Base-by-base conservation (phyloP, 2,888 invertebrate genomes). In the Calliscelio sp. region DNA sequence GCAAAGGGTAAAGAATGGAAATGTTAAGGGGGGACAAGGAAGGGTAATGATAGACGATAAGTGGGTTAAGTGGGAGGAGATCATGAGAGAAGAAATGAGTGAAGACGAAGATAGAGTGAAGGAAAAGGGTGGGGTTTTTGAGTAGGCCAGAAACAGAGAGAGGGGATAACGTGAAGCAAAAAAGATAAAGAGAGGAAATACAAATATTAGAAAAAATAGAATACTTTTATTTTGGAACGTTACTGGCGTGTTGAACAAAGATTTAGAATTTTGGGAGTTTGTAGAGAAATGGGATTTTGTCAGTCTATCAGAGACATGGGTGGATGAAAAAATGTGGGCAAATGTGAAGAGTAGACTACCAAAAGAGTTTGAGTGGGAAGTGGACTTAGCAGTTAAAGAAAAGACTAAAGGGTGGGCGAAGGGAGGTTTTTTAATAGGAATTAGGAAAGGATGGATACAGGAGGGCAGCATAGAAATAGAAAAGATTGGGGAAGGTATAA, bases 151-250 rank as follows among this genome's bases (percentile, higher is more conserved):
- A 65, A 61, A 24, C 18, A 25, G 57, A 38, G 25, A 16, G n/a
- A 49, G 38, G 20, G 38, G n/a, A 14, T 8, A 41, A 41, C 14
- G n/a, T 8, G 38, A 14, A 41, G 38, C 11, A 41, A 46, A 49
- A 46, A 68, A 11, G 51, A 53, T 14, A 24, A 51, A 53, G 35
- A 68, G 18, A 35, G 25, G 66, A 32, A 46, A 61, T 46, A 20
- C 22, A 28, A 32, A 49, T 28, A 14, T 22, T 8, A 32, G 14
- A 4, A 49, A 24, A 24, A 38, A 38, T 20, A 71, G n/a, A 32
- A 18, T n/a, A 57, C 5, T 57, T 2, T 20, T 57, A 0, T 86
- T 86, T 59, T 87, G 81, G 83, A 88, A 86, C 28, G 79, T 86
- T 7, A 18, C 46, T 18, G 46, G 46, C 6, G 16, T 46, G 14